A percentile compares a stretch with the other conserved stretches of the same genome.
Conservation (phyloP, 2,113 vertebrate species). For the Brachirus orientalis region DNA sequence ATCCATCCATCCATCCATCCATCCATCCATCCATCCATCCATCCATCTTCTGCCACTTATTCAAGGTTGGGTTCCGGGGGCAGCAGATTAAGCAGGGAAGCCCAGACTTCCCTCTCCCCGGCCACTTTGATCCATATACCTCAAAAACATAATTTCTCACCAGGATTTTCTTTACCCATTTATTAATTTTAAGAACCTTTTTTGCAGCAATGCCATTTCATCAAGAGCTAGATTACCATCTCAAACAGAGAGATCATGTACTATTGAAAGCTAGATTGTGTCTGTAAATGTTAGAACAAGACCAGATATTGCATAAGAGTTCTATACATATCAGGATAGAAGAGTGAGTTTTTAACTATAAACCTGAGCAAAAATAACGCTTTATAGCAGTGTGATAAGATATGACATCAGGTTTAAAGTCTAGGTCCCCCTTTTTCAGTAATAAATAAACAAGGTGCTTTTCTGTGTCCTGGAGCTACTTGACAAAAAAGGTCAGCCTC, state of each 20-base stretch:
- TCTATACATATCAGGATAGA: background rate
- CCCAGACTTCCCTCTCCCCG: no score
- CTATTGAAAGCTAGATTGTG: no score
- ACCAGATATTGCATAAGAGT: background rate
- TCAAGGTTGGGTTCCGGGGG: no score
- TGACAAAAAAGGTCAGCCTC: conserved; percentile 13
- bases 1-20: no score
- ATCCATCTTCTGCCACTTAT: no score
- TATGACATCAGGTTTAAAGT: background rate
- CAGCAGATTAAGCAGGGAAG: no score
- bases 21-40: no score
- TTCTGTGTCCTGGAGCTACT: conserved; percentile 3
- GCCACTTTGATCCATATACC: no score
- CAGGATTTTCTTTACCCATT: background rate
- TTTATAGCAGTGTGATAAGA: background rate
- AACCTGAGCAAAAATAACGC: background rate
- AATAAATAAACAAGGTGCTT: conserved; percentile 3
- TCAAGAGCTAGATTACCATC: background rate
- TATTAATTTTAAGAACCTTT: background rate
- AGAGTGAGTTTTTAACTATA: background rate
- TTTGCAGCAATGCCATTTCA: no score
- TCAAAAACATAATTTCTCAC: background rate
- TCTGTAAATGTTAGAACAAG: background rate
- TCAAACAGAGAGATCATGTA: background rate
- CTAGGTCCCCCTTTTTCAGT: background rate